Evolutionary conservation across 1,140 invertebrate species (phyloP), one percentile per base, ranked within the genome.

Genomic region (Arctopsyche grandis): DNA sequence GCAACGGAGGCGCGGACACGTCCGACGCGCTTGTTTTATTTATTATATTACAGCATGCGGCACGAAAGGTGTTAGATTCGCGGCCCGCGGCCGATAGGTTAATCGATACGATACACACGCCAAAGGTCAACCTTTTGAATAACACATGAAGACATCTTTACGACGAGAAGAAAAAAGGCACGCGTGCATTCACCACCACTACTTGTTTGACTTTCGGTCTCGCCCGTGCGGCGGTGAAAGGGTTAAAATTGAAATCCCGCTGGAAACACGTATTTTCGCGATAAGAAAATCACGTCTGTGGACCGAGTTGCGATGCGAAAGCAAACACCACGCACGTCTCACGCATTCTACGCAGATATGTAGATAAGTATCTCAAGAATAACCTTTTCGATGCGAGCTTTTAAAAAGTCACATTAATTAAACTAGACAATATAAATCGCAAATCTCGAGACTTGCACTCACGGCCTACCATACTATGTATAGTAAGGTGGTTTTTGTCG

Each of bases 261-360:
- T 16, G 48, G 10, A 16, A 52, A 52, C 48, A 52, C 48, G 48
- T 52, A 52, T 10, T 66, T 66, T 66, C 24, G 63, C 63, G 63
- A 66, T 66, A 66, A 12, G 58, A 26, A 66, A 66, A 66, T 66
- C 63, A 24, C 63, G 63, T 66, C 14, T 66, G 22, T 24, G 63
- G 22, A 29, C 56, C 10, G 26, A 66, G 63, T 66, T 66, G 63
- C 63, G 63, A 26, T 66, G 63, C 63, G 63, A 7, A 66, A 66
- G 24, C 63, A 66, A 66, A 66, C 21, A n/a, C 9, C 63, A 66
- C 63, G 22, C 24, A 66, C 63, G 63, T 66, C 21, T 26, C 24
- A 66, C 63, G 63, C 63, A 22, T 29, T 66, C 24, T 16, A 14
- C 48, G 48, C 48, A 52, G 29, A 38, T 38, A 38, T 7, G 29